These are phyloP conservation scores for Amphibalanus amphitrite DNA, from an alignment of 1,140 invertebrate species.

Conservation along the genomic window DNA sequence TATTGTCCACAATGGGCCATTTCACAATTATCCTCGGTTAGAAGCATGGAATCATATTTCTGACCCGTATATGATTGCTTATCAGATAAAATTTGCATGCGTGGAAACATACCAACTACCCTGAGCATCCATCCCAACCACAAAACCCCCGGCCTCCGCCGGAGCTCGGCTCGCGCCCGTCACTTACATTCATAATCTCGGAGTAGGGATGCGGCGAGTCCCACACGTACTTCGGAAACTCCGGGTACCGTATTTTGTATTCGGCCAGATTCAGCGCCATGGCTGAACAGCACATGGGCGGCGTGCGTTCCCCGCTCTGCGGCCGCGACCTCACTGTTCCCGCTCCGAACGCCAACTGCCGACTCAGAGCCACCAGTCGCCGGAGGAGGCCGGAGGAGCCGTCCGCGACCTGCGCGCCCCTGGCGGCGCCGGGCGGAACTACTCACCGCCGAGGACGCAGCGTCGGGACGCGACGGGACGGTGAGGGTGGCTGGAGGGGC, in stretches of 20 bases:
- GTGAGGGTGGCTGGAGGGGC: too few species aligned
- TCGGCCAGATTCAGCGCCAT: background rate
- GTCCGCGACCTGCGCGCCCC: background rate
- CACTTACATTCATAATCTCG: background rate
- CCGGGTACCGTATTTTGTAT: background rate
- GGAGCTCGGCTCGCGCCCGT: too few species aligned
- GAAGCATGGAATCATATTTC: too few species aligned
- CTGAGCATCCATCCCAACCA: background rate
- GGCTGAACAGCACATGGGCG: background rate
- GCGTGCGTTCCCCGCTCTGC: background rate
- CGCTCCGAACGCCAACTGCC: background rate
- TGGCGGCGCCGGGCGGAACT: background rate
- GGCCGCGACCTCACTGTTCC: too few species aligned
- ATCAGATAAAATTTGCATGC: too few species aligned
- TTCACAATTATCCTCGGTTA: too few species aligned
- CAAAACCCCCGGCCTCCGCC: background rate
- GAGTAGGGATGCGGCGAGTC: background rate
- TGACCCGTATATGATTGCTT: too few species aligned
- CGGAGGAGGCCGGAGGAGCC: too few species aligned
- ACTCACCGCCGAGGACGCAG: background rate
- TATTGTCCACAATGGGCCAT: too few species aligned
- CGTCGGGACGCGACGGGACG: too few species aligned
- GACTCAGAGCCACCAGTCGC: too few species aligned
- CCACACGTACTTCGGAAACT: background rate
- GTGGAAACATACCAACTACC: too few species aligned